Percentiles rank a stretch among this genome's conserved stretches.
These are phyloP conservation scores for Tichodroma muraria DNA, from an alignment of 2,113 vertebrate species.

Conservation along the genomic window DNA sequence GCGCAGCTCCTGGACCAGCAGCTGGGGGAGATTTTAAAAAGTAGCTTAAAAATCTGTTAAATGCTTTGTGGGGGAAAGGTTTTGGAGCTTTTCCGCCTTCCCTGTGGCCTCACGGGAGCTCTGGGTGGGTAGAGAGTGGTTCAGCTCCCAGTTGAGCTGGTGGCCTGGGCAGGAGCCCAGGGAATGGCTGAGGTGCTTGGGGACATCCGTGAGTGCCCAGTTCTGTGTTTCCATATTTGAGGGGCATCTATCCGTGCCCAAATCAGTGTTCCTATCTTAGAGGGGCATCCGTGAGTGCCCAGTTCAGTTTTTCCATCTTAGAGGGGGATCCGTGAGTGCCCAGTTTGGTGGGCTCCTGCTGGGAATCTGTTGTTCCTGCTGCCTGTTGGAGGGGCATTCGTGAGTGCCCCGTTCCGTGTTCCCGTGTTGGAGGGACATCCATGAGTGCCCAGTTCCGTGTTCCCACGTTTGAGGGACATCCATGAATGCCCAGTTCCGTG, in stretches of 20 bases:
- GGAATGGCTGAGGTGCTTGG: rapidly evolving
- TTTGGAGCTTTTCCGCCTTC: rapidly evolving
- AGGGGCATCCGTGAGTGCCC: too few species aligned
- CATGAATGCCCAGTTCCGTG: too few species aligned
- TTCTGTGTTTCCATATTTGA: rapidly evolving
- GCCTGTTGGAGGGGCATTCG: rapidly evolving
- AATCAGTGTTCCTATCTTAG: rapidly evolving
- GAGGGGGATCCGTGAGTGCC: background rate
- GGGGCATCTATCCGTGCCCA: rapidly evolving
- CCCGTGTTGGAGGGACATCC: background rate
- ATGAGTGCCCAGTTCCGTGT: background rate
- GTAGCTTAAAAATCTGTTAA: background rate
- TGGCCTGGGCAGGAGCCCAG: background rate
- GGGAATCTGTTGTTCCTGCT: too few species aligned
- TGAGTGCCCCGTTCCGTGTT: background rate
- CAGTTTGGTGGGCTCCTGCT: too few species aligned
- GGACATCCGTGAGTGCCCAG: background rate
- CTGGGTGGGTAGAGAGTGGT: background rate
- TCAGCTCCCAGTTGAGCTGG: background rate
- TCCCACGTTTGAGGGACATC: too few species aligned
- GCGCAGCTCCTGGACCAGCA: rapidly evolving
- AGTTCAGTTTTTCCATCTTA: rapidly evolving
- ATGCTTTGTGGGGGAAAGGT: rapidly evolving
- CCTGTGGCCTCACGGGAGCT: rapidly evolving
- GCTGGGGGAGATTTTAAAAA: background rate